Evolutionary conservation across 2,888 invertebrate genomes (phyloP).

Genomic region (Pterostichus niger): DNA sequence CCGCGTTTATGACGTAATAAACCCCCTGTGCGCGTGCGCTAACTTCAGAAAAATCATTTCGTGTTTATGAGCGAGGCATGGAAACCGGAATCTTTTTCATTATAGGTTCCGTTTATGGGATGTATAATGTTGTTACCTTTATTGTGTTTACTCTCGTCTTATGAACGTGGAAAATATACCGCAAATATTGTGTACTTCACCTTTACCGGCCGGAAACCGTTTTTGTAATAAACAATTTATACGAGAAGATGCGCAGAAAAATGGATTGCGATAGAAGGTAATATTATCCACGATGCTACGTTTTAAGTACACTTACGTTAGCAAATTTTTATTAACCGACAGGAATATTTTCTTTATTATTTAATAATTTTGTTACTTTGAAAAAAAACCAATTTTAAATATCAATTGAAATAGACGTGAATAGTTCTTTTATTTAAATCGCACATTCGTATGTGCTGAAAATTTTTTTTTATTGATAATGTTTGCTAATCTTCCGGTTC

Average conservation of each 20-base stretch:
- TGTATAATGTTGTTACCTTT: conserved; percentile 63
- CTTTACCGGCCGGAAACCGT: neutral
- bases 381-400: too few species aligned
- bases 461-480: too few species aligned
- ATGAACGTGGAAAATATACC: conserved; percentile 9
- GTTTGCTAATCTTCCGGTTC: too few species aligned
- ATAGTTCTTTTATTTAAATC: too few species aligned
- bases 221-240: conserved; percentile 61
- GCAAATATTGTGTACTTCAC: conserved; percentile 54
- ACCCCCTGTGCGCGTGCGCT: conserved; percentile 5
- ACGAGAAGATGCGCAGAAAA: conserved; percentile 40
- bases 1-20: conserved; percentile 58
- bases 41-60: conserved; percentile 57
- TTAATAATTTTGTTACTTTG: neutral
- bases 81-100: conserved; percentile 58
- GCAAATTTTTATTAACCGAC: conserved; percentile 19
- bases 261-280: conserved; percentile 22
- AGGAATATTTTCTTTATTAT: neutral
- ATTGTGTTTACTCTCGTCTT: conserved; percentile 59
- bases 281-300: conserved; percentile 16
- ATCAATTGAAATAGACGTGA: too few species aligned
- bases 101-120: conserved; percentile 62
- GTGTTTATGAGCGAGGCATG: conserved; percentile 50
- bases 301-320: neutral
- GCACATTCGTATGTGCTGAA: too few species aligned